Percentiles rank a stretch among this genome's conserved stretches.
Conservation (phyloP, 2,888 invertebrate genomes). For the Meta bourneti region DNA sequence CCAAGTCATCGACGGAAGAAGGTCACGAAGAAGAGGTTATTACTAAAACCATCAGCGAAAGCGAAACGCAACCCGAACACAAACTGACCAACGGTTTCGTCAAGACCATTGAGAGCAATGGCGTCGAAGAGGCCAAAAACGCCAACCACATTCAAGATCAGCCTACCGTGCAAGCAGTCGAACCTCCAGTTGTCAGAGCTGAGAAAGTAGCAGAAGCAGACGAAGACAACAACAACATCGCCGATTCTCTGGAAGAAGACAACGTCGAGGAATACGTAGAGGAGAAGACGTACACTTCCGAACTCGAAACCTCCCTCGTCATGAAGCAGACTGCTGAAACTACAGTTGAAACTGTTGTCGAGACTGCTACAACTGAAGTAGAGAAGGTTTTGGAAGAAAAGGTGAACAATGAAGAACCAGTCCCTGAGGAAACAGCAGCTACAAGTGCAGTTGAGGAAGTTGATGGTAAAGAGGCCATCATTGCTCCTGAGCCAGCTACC, state of each 20-base stretch:
- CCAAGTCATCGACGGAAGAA: slow-evolving; percentile 40
- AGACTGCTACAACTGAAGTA: not conserved
- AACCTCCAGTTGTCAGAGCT: not conserved
- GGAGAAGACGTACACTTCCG: slow-evolving; percentile 67
- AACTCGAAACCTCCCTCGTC: slow-evolving; percentile 49
- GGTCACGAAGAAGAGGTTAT: slow-evolving; percentile 59
- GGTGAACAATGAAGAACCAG: not conserved
- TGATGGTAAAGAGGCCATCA: not conserved
- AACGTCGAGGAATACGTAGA: slow-evolving; percentile 49
- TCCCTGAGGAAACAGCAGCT: slow-evolving; percentile 21
- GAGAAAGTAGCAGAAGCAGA: not conserved
- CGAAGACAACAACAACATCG: slow-evolving; percentile 60
- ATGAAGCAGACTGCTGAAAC: not conserved
- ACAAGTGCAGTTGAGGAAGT: not conserved
- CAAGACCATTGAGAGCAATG: slow-evolving; percentile 20
- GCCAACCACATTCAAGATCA: slow-evolving; percentile 42
- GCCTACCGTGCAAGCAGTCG: not conserved
- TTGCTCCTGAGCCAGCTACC: not conserved
- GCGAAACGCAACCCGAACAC: slow-evolving; percentile 42
- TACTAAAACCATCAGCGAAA: slow-evolving; percentile 36
- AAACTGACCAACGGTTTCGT: slow-evolving; percentile 50
- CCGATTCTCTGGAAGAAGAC: slow-evolving; percentile 65
- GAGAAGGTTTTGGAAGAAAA: slow-evolving; percentile 3
- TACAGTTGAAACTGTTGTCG: not conserved
- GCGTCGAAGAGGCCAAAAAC: not conserved